Conservation (phyloP, 2,888 invertebrate species). For the Polyommatus iphigenia region DNA sequence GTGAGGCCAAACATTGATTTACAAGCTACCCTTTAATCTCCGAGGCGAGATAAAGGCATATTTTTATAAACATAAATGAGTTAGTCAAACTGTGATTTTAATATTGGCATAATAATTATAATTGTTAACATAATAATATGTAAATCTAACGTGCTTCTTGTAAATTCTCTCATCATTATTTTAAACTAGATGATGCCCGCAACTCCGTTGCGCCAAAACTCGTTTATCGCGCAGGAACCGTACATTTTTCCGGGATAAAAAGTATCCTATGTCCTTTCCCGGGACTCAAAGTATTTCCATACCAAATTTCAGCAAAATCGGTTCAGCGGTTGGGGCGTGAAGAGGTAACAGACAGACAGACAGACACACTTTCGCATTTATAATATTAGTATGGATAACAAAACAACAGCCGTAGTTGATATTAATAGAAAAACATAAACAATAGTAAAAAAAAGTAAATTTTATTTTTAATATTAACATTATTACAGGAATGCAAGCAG, state of each 20-base stretch:
- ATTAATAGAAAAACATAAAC: neutral
- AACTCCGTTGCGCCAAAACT: no score
- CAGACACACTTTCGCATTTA: no score
- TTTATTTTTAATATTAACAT: conserved; percentile 9
- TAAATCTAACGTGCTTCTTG: neutral
- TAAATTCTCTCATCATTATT: conserved; percentile 1
- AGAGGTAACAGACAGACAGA: no score
- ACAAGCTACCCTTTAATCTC: neutral
- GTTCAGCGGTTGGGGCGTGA: no score
- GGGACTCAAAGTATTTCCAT: no score
- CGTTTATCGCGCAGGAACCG: no score
- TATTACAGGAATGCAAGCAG: neutral
- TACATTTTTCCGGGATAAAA: no score
- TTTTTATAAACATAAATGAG: conserved; percentile 25
- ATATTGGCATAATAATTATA: conserved; percentile 24
- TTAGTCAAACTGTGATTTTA: conserved; percentile 26
- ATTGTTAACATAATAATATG: neutral
- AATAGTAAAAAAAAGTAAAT: neutral
- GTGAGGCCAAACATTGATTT: conserved; percentile 9
- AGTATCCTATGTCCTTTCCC: no score
- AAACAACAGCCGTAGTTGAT: neutral
- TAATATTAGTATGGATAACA: no score
- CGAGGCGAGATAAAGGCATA: neutral
- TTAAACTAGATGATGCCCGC: no score
- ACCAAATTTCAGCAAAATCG: no score